Percentiles rank a stretch among this genome's conserved stretches.
Conservation (phyloP, 1,140 invertebrate species). For the Pseudomyrmex cubaensis region DNA sequence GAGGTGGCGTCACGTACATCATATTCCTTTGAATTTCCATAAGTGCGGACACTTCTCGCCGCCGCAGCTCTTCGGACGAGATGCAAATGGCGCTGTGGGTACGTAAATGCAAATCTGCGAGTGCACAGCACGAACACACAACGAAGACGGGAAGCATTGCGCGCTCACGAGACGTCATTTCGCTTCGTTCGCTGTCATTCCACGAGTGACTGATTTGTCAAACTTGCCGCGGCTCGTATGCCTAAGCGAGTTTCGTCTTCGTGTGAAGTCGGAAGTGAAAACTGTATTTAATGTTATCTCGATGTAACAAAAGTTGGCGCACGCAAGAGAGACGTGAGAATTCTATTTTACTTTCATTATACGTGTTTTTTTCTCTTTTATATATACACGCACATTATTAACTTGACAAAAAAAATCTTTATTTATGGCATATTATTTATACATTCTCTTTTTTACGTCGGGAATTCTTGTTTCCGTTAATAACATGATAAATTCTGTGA, state of each 20-base stretch:
- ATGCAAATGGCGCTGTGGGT: constrained; percentile 55
- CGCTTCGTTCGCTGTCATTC: constrained; percentile 40
- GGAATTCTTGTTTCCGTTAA: too few relatives aligned
- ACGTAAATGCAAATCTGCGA: constrained; percentile 62
- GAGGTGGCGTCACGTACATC: constrained; percentile 57
- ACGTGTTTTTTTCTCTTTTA: too few relatives aligned
- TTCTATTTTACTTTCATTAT: too few relatives aligned
- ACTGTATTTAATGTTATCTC: neutral
- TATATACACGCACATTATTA: too few relatives aligned
- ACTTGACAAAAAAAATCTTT: too few relatives aligned
- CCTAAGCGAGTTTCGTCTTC: neutral
- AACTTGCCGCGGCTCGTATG: neutral
- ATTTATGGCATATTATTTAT: too few relatives aligned
- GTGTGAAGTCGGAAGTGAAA: neutral
- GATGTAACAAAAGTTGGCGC: neutral
- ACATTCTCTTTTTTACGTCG: too few relatives aligned
- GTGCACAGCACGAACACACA: constrained; percentile 36
- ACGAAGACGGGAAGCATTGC: neutral
- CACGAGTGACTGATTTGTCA: constrained; percentile 48
- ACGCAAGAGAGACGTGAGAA: neutral
- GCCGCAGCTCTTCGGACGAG: constrained; percentile 38
- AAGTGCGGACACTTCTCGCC: constrained; percentile 49
- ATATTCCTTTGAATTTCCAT: constrained; percentile 63
- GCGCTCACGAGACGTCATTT: neutral
- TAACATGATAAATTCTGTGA: too few relatives aligned